phyloP scores from a whole-genome alignment of 2,113 vertebrate species.

The Strix aluco region DNA sequence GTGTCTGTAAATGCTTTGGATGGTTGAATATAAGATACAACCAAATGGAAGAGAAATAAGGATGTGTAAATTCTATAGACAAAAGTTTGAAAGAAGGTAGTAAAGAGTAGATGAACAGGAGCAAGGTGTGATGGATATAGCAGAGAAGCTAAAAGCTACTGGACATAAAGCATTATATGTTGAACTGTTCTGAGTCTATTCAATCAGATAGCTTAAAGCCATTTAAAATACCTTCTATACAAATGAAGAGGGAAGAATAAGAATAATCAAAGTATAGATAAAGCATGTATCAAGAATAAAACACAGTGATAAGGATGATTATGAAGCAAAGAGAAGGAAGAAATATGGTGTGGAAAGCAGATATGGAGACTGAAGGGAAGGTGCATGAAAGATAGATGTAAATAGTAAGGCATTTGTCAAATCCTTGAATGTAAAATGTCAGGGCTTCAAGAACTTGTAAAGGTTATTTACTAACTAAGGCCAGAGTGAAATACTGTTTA shows the following conservation, averaged over 20 bases:
- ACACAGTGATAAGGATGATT: not conserved
- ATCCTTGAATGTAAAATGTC: conserved; percentile 3
- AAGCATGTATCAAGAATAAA: not conserved
- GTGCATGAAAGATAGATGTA: conserved; percentile 13
- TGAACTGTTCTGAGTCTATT: not conserved
- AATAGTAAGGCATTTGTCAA: conserved; percentile 54
- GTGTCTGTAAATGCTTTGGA: not conserved
- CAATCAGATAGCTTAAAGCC: not conserved
- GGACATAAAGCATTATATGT: not conserved
- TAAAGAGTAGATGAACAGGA: not conserved
- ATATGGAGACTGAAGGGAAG: not conserved
- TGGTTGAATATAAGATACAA: not conserved
- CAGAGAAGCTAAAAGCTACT: not conserved
- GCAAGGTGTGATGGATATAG: not conserved
- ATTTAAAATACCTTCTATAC: not conserved
- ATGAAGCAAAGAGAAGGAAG: conserved; percentile 40
- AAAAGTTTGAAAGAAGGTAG: not conserved
- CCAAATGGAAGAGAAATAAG: not conserved
- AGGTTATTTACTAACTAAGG: conserved; percentile 54
- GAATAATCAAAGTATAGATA: not conserved
- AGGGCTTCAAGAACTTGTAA: conserved; percentile 5
- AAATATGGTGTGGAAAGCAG: conserved; percentile 13
- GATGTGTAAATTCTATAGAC: not conserved
- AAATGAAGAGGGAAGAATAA: not conserved
- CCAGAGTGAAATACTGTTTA: not conserved